phyloP scores from a whole-genome alignment of 2,797 vertebrate species.

The Myotis myotis region DNA sequence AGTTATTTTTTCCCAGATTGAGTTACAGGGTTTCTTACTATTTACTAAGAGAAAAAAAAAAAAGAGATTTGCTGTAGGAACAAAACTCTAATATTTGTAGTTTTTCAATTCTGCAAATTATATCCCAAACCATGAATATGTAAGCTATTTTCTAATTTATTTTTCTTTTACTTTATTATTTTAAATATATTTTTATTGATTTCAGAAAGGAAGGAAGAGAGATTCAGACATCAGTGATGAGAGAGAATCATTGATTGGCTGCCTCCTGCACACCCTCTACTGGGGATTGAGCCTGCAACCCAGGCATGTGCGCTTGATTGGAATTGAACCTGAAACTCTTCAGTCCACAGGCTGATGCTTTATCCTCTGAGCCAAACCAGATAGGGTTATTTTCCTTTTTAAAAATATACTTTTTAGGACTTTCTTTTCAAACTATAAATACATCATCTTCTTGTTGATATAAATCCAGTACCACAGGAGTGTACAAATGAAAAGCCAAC shows the following conservation, averaged over 20 bases:
- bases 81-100: background rate
- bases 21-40: background rate
- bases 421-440: background rate
- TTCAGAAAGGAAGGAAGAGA: too few relatives aligned
- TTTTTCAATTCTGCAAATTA: conserved; percentile 6
- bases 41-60: conserved; percentile 18
- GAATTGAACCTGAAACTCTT: too few relatives aligned
- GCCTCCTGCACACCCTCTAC: too few relatives aligned
- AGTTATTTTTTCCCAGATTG: background rate
- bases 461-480: background rate
- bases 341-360: too few relatives aligned
- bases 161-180: background rate
- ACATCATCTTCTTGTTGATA: background rate
- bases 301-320: too few relatives aligned
- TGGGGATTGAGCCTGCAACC: too few relatives aligned
- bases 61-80: background rate
- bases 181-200: too few relatives aligned
- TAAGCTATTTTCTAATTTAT: background rate
- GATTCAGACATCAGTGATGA: too few relatives aligned
- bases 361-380: too few relatives aligned
- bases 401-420: background rate
- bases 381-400: background rate
- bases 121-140: background rate
- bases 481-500: background rate
- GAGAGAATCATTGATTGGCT: too few relatives aligned